A percentile compares a stretch with the other conserved stretches of the same genome.
These are phyloP conservation scores for Euthynnus affinis DNA, from an alignment of 2,797 vertebrate species.

Conservation along the genomic window DNA sequence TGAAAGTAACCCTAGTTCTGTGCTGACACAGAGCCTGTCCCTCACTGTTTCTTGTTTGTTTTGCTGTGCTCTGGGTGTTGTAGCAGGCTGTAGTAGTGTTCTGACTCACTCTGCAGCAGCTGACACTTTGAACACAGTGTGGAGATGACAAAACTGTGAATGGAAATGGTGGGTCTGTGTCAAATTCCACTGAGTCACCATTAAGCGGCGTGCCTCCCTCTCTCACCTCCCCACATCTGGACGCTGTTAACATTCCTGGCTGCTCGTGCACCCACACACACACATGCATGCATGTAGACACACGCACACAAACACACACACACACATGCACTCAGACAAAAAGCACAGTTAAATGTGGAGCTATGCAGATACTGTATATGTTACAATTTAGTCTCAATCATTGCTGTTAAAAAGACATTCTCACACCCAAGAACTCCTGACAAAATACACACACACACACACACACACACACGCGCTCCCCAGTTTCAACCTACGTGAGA, in stretches of 20 bases:
- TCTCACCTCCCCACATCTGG: slow-evolving; percentile 82
- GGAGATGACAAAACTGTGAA: slow-evolving; percentile 56
- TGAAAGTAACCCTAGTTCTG: neutral
- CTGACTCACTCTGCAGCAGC: slow-evolving; percentile 16
- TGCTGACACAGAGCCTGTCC: neutral
- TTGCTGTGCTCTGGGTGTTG: slow-evolving; percentile 10
- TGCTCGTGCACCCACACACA: slow-evolving; percentile 28
- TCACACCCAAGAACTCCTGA: slow-evolving; percentile 18
- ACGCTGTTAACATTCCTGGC: slow-evolving; percentile 82
- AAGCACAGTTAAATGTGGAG: slow-evolving; percentile 26
- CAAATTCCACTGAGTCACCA: slow-evolving; percentile 70
- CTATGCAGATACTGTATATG: slow-evolving; percentile 33
- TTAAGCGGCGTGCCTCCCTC: slow-evolving; percentile 53
- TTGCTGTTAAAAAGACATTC: slow-evolving; percentile 40
- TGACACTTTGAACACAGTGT: slow-evolving; percentile 21
- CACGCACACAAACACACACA: slow-evolving; percentile 10
- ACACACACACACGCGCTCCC: neutral
- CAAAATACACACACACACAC: slow-evolving; percentile 21
- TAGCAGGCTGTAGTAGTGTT: neutral
- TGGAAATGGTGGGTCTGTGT: slow-evolving; percentile 64
- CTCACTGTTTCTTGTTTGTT: slow-evolving; percentile 8
- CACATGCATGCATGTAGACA: too few relatives aligned
- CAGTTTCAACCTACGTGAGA: slow-evolving; percentile 17
- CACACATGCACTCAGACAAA: slow-evolving; percentile 1
- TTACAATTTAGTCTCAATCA: slow-evolving; percentile 40